Base-by-base conservation (phyloP, 1,140 invertebrate species). In the Drosophila nigrodunni region DNA sequence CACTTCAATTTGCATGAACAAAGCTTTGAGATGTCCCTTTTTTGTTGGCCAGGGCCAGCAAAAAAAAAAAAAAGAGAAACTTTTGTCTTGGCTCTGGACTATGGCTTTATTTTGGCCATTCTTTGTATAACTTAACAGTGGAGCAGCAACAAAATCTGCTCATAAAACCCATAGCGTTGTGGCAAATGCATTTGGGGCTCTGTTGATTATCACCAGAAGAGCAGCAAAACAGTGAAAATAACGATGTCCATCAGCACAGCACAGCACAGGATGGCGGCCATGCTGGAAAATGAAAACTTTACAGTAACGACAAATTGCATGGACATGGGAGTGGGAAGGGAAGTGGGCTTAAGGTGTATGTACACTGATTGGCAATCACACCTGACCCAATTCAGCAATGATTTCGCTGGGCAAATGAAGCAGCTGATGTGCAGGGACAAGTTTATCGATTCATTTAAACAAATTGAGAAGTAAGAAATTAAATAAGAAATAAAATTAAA, bases 1-100 rank as follows among this genome's bases (percentile, higher is more conserved):
- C 80, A 80, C 85, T 88, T 89, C 74, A 89, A 88, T 88, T 88
- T 88, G 83, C 83, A 88, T 88, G 85, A 78, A 78, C 85, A 83
- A 78, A 72, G 77, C 77, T 58, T 68, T 82, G 78, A 62, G 62
- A 62, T 57, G 76, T 70, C 77, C 73, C 66, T 72, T 75, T 69
- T 69, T 59, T 34, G 25, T 30, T 30, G 52, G 30, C 49, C 25
- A 41, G 15, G 11, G 9, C 18, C 10, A 18, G 59, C 37, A 55
- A 52, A 62, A 58, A 64, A 71, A 49, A 62, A 52, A 71, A 55
- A n/a, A n/a, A n/a, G n/a, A n/a, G n/a, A 49, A 54, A 41, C 34
- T 64, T 50, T 57, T 37, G 61, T 37, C 57, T 44, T 52, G 39
- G 41, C 58, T 55, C 68, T 68, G 78, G 70, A 30, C 80, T 89